Percentiles rank a stretch among this genome's conserved stretches.
phyloP scores from a whole-genome alignment of 2,888 invertebrate species.

The Chymomyza amoena region DNA sequence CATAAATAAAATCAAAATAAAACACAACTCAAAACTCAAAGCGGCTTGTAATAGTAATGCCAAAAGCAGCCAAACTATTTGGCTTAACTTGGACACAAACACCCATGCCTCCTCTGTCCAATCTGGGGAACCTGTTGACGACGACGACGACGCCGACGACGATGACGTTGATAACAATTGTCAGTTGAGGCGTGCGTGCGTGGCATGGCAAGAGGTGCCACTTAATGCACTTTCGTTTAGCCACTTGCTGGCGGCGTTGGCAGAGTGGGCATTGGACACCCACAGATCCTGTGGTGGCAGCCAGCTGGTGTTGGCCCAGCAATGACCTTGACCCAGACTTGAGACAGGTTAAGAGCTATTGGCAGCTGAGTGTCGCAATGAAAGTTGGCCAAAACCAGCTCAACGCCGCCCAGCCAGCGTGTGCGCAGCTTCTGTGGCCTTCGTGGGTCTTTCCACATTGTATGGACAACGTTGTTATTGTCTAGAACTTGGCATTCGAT shows the following conservation, averaged over 20 bases:
- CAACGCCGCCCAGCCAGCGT: background rate
- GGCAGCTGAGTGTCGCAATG: conserved; percentile 6
- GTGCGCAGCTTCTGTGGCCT: conserved; percentile 13
- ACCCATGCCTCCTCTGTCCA: background rate
- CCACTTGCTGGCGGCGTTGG: background rate
- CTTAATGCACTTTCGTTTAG: conserved; percentile 13
- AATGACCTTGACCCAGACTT: conserved; percentile 5
- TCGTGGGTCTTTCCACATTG: conserved; percentile 7
- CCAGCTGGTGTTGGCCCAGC: conserved; percentile 20
- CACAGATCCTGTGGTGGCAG: conserved; percentile 69
- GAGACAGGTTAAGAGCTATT: conserved; percentile 24
- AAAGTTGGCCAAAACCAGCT: conserved; percentile 25
- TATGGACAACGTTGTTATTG: background rate
- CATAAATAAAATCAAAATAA: conserved; percentile 51
- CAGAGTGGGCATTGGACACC: conserved; percentile 10
- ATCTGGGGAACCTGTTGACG: background rate
- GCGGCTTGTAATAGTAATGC: conserved; percentile 53
- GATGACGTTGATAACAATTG: conserved; percentile 20
- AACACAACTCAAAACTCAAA: conserved; percentile 35
- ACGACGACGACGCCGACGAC: conserved; percentile 8
- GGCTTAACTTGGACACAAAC: conserved; percentile 12
- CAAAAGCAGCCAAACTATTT: conserved; percentile 56
- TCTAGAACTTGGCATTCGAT: background rate
- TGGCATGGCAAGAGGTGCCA: conserved; percentile 29
- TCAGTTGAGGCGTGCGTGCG: conserved; percentile 39